Evolutionary conservation across 2,113 vertebrate species (phyloP), one percentile per base, ranked within the genome.

Genomic region (Hemiprocne comata): DNA sequence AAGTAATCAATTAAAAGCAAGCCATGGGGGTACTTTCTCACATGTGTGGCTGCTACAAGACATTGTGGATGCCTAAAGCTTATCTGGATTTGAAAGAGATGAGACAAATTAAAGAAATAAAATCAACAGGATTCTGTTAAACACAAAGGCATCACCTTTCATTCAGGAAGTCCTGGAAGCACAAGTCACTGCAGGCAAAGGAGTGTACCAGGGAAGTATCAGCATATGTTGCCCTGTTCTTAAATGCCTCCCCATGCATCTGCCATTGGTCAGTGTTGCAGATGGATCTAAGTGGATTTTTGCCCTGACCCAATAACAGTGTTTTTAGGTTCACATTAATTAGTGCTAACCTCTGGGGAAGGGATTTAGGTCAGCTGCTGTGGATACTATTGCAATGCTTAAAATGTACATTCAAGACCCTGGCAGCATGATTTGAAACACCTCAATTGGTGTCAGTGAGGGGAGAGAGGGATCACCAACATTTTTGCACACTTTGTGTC

Each of bases 281-380:
- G 55, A 11, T 0, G 0, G 53, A 84, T 15, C 1, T 5, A 34
- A 29, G 46, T 57, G 77, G 61, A 74, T 61, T 83, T 86, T 60
- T 89, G 85, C 80, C 65, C 89, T 94, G 93, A 96, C 83, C 88
- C 24, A 54, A 3, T 86, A 92, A 60, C 33, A 14, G 9, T 84
- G 57, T 33, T 90, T 73, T 90, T 78, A 67, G 89, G 95, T 88
- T 96, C 89, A 87, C 51, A 84, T 42, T 42, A 90, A 89, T 87
- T 94, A 95, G 57, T 48, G 53, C 10, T 31, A 81, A 38, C 69
- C 89, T 69, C 73, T 4, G 4, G 84, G 89, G 94, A 94, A 78
- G 53, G 55, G 28, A 81, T 93, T 67, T 40, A 78, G 76, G 65
- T 29, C 80, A 84, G 60, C 48, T 77, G 74, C 48, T n/a, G 29